Evolutionary conservation across 2,888 invertebrate species (phyloP).

Genomic region (Chrysolina oricalcia): DNA sequence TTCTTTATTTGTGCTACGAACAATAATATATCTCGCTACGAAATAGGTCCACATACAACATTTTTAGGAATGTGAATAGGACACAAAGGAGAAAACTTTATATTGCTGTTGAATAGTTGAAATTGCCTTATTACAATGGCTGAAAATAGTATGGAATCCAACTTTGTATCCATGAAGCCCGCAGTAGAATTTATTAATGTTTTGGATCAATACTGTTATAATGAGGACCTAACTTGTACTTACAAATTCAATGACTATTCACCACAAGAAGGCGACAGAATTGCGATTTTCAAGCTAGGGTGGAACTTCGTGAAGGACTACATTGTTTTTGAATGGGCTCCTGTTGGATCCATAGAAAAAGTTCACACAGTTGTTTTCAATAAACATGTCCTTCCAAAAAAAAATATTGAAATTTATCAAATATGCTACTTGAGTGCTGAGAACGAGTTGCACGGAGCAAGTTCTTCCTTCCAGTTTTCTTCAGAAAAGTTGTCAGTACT

Average conservation of each 20-base stretch:
- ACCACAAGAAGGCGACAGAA: slow-evolving; percentile 66
- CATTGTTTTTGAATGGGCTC: slow-evolving; percentile 67
- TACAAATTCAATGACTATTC: slow-evolving; percentile 63
- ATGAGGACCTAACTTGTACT: slow-evolving; percentile 63
- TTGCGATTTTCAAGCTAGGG: slow-evolving; percentile 68
- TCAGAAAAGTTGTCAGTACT: slow-evolving; percentile 34
- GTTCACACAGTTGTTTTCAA: slow-evolving; percentile 60
- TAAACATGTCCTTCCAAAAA: slow-evolving; percentile 64
- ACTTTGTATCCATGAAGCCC: slow-evolving; percentile 54
- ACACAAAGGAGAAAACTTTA: too few relatives aligned
- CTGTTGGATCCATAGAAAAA: slow-evolving; percentile 38
- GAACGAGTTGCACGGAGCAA: slow-evolving; percentile 67
- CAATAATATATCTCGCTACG: too few relatives aligned
- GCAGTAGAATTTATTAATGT: slow-evolving; percentile 62
- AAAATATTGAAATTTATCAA: slow-evolving; percentile 65
- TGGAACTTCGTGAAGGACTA: slow-evolving; percentile 68
- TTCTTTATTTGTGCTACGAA: too few relatives aligned
- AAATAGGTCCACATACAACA: too few relatives aligned
- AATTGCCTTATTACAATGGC: slow-evolving; percentile 37
- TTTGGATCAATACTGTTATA: slow-evolving; percentile 62
- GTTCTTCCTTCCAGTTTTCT: slow-evolving; percentile 66
- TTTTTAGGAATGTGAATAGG: too few relatives aligned
- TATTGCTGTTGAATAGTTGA: too few relatives aligned
- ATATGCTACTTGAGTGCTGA: slow-evolving; percentile 68
- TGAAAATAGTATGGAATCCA: slow-evolving; percentile 44